phyloP scores from a whole-genome alignment of 2,888 invertebrate species.

The Erebia ligea region DNA sequence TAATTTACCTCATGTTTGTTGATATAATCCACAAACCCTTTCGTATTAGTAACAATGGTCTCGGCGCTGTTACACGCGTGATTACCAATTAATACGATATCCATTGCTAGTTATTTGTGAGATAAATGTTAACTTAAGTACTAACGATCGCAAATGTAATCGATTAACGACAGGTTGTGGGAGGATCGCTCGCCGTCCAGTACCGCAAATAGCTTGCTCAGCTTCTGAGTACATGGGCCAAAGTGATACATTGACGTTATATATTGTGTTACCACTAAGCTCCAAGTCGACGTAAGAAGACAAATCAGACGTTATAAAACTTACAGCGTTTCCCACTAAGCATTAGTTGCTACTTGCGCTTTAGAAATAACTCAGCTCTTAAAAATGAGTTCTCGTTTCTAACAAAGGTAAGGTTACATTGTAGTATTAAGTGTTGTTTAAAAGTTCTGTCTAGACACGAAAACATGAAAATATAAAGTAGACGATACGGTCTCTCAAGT shows the following conservation, averaged over 20 bases:
- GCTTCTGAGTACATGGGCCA: constrained; percentile 43
- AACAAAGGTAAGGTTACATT: constrained; percentile 13
- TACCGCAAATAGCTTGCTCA: constrained; percentile 44
- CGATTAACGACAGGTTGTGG: constrained; percentile 38
- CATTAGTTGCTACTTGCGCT: constrained; percentile 20
- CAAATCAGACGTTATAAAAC: constrained; percentile 37
- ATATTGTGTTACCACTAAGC: constrained; percentile 42
- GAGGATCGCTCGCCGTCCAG: constrained; percentile 35
- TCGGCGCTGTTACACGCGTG: constrained; percentile 28
- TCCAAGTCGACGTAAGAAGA: constrained; percentile 33
- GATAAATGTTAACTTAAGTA: constrained; percentile 38
- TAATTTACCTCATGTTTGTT: constrained; percentile 35
- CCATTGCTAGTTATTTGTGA: constrained; percentile 37
- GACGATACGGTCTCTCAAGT: neutral
- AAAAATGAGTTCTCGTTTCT: neutral
- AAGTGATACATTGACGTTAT: constrained; percentile 44
- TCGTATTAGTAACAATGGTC: constrained; percentile 34
- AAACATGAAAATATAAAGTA: constrained; percentile 1
- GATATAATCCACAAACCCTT: constrained; percentile 36
- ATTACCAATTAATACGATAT: constrained; percentile 36
- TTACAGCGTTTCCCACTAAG: constrained; percentile 25
- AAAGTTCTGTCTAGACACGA: constrained; percentile 15
- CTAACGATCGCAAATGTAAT: constrained; percentile 37
- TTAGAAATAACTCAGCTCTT: neutral
- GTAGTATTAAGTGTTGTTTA: constrained; percentile 6